A percentile compares a stretch with the other conserved stretches of the same genome.
Conservation (phyloP, 2,888 invertebrate species). For the Pegoplata infirma region DNA sequence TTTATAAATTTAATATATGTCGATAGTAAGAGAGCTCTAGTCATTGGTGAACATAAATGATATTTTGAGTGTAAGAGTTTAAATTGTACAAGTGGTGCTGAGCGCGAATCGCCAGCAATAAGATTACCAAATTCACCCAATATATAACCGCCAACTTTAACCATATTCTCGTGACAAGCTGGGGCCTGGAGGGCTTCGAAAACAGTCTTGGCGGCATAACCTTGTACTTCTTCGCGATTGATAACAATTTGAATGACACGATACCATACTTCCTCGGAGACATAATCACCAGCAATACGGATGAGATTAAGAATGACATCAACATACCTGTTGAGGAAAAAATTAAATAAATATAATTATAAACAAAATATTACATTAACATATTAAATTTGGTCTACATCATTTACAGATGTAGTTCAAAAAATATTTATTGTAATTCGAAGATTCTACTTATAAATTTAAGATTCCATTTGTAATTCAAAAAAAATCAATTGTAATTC, state of each 20-base stretch:
- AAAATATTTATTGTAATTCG: too few species aligned
- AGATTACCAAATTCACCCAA: constrained; percentile 99
- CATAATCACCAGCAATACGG: constrained; percentile 99
- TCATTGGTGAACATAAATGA: constrained; percentile 98
- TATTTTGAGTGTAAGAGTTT: constrained; percentile 99
- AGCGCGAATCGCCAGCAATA: constrained; percentile 98
- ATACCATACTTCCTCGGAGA: constrained; percentile 99
- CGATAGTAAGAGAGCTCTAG: constrained; percentile 95
- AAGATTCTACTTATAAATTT: too few species aligned
- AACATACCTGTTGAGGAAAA: too few species aligned
- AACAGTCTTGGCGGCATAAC: constrained; percentile 99
- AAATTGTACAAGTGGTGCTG: constrained; percentile 98
- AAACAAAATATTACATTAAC: too few species aligned
- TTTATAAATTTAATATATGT: constrained; percentile 99
- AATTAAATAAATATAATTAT: too few species aligned
- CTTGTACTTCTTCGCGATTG: constrained; percentile 99
- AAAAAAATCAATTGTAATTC: too few species aligned
- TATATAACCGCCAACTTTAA: constrained; percentile 99
- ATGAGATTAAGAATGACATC: constrained; percentile 99
- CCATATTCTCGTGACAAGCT: constrained; percentile 99
- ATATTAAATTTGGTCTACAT: too few species aligned
- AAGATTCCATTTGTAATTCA: too few species aligned
- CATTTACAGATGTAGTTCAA: too few species aligned
- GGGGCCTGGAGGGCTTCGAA: constrained; percentile 99
- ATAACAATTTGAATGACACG: constrained; percentile 99